phyloP scores from a whole-genome alignment of 2,888 invertebrate genomes.

The Cerceris rybyensis region DNA sequence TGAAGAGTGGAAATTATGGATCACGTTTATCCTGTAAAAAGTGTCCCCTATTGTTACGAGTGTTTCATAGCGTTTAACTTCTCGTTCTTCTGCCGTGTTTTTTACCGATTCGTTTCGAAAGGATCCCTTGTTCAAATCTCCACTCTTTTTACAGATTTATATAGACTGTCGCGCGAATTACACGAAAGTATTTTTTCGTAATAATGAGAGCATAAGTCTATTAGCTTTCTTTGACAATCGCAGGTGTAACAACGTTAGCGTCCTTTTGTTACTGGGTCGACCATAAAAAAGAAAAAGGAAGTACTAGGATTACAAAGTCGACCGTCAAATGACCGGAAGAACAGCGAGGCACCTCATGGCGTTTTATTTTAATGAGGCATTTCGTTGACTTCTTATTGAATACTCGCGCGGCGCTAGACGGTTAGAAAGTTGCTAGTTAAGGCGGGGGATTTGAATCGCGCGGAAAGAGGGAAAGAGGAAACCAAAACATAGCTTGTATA shows the following conservation, averaged over 20 bases:
- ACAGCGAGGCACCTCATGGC: slow-evolving; percentile 29
- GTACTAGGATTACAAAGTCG: slow-evolving; percentile 14
- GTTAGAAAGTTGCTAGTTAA: slow-evolving; percentile 53
- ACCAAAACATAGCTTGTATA: slow-evolving; percentile 71
- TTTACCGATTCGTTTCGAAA: slow-evolving; percentile 27
- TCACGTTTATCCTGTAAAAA: slow-evolving; percentile 16
- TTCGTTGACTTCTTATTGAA: slow-evolving; percentile 46
- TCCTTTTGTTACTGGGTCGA: slow-evolving; percentile 26
- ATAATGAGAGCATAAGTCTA: slow-evolving; percentile 12
- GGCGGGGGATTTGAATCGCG: slow-evolving; percentile 26
- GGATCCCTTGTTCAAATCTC: slow-evolving; percentile 28
- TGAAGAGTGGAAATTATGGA: slow-evolving; percentile 5
- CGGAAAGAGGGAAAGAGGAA: slow-evolving; percentile 54
- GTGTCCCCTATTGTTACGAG: slow-evolving; percentile 32
- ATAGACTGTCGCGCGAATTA: slow-evolving; percentile 45
- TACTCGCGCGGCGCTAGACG: slow-evolving; percentile 46
- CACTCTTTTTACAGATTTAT: slow-evolving; percentile 47
- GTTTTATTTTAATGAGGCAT: slow-evolving; percentile 36
- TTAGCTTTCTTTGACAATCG: slow-evolving; percentile 48
- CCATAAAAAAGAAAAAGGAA: not conserved
- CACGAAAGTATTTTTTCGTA: slow-evolving; percentile 34
- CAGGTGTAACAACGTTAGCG: slow-evolving; percentile 32
- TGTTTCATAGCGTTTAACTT: slow-evolving; percentile 40
- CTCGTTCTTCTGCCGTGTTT: slow-evolving; percentile 26
- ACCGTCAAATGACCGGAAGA: slow-evolving; percentile 23